A percentile compares a stretch with the other conserved stretches of the same genome.
phyloP scores from a whole-genome alignment of 2,888 invertebrate species.

The Chorisops tibialis region DNA sequence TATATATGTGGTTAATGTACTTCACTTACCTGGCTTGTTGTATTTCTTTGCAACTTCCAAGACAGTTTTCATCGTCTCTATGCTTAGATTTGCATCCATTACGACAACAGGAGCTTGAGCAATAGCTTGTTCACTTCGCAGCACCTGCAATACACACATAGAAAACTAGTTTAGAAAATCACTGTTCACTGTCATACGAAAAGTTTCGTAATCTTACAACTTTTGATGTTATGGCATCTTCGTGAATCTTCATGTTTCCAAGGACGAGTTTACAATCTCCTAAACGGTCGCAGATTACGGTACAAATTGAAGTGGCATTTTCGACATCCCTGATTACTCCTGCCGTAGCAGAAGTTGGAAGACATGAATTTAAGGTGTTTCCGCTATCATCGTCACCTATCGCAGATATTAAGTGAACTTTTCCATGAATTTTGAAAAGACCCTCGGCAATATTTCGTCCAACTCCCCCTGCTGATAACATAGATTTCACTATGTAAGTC shows the following conservation, averaged over 20 bases:
- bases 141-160: conserved; percentile 53
- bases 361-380: conserved; percentile 45
- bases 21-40: conserved; percentile 66
- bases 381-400: conserved; percentile 69
- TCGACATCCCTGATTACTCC: conserved; percentile 42
- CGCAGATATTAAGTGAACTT: conserved; percentile 68
- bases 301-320: conserved; percentile 67
- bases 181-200: not conserved
- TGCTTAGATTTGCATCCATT: conserved; percentile 79
- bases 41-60: conserved; percentile 60
- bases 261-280: conserved; percentile 80
- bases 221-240: conserved; percentile 62
- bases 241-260: conserved; percentile 81
- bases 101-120: conserved; percentile 68
- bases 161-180: conserved; percentile 5
- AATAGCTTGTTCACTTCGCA: conserved; percentile 58
- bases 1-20: no score
- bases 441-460: conserved; percentile 90
- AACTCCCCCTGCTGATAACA: conserved; percentile 80
- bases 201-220: conserved; percentile 50
- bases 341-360: conserved; percentile 45
- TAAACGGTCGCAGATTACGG: conserved; percentile 65
- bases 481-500: conserved; percentile 65
- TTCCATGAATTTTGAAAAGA: conserved; percentile 66
- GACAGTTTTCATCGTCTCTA: conserved; percentile 62